Evolutionary conservation across 2,888 invertebrate species (phyloP).

Genomic region (Pasiphila rectangulata): DNA sequence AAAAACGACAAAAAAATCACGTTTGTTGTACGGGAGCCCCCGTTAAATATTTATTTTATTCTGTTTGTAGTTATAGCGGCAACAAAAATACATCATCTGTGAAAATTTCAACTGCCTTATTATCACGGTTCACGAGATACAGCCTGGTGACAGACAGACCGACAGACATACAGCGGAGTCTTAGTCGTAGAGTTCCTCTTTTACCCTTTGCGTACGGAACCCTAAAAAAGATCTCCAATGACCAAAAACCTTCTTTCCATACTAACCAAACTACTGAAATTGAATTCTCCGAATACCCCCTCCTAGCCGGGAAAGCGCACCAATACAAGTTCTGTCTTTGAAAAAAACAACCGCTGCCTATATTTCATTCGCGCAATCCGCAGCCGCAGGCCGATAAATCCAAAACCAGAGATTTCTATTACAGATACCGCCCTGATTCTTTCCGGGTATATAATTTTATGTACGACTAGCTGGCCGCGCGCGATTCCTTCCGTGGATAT

Average conservation of each 20-base stretch:
- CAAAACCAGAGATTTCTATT: conserved; percentile 69
- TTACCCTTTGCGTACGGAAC: too few species aligned
- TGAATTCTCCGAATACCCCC: conserved; percentile 12
- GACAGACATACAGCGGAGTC: too few species aligned
- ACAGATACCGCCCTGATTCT: conserved; percentile 74
- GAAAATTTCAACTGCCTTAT: too few species aligned
- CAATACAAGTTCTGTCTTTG: conserved; percentile 50
- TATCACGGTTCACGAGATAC: too few species aligned
- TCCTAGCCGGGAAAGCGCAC: conserved; percentile 40
- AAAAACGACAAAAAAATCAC: too few species aligned
- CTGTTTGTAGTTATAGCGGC: too few species aligned
- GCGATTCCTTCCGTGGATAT: neutral
- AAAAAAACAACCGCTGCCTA: conserved; percentile 56
- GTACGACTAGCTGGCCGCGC: conserved; percentile 37
- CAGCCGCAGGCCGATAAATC: conserved; percentile 73
- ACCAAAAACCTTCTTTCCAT: neutral
- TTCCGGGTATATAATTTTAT: conserved; percentile 77
- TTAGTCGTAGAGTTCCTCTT: too few species aligned
- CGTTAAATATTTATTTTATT: too few species aligned
- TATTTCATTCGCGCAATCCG: conserved; percentile 67
- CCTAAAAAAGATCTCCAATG: too few species aligned
- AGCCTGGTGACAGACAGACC: too few species aligned
- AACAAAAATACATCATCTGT: too few species aligned
- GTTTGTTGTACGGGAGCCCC: too few species aligned
- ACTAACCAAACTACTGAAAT: neutral